Evolutionary conservation across 2,888 invertebrate genomes (phyloP).

Genomic region (Orthosia gothica): DNA sequence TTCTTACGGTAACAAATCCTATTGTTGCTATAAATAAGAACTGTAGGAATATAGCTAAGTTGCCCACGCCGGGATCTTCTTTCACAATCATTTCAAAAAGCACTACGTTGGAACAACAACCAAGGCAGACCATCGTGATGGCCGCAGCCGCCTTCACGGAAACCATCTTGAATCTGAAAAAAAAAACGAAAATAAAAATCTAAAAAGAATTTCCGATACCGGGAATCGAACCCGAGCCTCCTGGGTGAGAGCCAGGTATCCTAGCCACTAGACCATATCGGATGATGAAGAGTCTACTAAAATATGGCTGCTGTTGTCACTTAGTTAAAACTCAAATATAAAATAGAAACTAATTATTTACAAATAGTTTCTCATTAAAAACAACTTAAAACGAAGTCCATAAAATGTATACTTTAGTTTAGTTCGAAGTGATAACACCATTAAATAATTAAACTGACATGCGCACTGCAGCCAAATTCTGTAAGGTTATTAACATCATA

Average conservation of each 20-base stretch:
- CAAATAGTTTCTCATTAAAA: background rate
- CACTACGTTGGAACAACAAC: conserved; percentile 98
- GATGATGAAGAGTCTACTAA: conserved; percentile 71
- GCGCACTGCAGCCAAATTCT: conserved; percentile 65
- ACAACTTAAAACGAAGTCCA: conserved; percentile 78
- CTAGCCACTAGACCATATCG: conserved; percentile 93
- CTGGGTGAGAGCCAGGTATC: conserved; percentile 92
- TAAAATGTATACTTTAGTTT: conserved; percentile 1
- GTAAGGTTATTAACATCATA: conserved; percentile 66
- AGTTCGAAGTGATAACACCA: conserved; percentile 33
- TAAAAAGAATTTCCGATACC: conserved; percentile 88
- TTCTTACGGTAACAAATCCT: conserved; percentile 96
- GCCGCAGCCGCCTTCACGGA: conserved; percentile 93
- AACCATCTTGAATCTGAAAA: conserved; percentile 89
- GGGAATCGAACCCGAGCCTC: conserved; percentile 93
- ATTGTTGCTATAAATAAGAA: conserved; percentile 97
- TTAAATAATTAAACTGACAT: conserved; percentile 64
- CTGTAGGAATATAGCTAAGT: conserved; percentile 98
- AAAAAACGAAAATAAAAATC: conserved; percentile 53
- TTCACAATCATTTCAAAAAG: conserved; percentile 97
- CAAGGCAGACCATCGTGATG: conserved; percentile 94
- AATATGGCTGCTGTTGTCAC: conserved; percentile 16
- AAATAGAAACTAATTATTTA: background rate
- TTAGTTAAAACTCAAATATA: background rate
- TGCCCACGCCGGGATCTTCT: conserved; percentile 97